Percentiles rank a stretch among this genome's conserved stretches.
Conservation (phyloP, 2,888 invertebrate species). For the Parnassius apollo region DNA sequence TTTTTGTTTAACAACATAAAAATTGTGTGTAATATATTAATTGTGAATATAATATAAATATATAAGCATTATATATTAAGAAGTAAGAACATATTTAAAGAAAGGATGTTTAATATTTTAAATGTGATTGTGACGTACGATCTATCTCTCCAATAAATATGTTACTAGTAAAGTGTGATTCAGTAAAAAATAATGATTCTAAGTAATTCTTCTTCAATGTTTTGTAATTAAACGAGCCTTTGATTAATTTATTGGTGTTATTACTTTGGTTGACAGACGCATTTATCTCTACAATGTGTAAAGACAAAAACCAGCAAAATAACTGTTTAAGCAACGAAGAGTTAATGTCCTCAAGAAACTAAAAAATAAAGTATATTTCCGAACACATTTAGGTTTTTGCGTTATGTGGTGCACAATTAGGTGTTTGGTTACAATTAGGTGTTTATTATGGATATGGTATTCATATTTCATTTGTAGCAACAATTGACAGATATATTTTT, state of each 20-base stretch:
- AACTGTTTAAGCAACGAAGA: conserved; percentile 6
- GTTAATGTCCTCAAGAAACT: conserved; percentile 25
- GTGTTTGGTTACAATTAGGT: too few relatives aligned
- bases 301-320: conserved; percentile 19
- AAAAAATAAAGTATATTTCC: conserved; percentile 21
- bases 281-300: conserved; percentile 9
- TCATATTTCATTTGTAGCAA: conserved; percentile 16
- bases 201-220: not conserved
- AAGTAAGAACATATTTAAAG: too few relatives aligned
- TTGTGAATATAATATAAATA: too few relatives aligned
- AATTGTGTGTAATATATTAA: not conserved
- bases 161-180: too few relatives aligned
- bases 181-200: too few relatives aligned
- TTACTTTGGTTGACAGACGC: conserved; percentile 16
- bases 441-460: conserved; percentile 16
- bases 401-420: too few relatives aligned
- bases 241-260: conserved; percentile 22
- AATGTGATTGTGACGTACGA: too few relatives aligned
- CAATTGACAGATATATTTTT: conserved; percentile 14
- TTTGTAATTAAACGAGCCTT: conserved; percentile 3
- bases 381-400: conserved; percentile 22
- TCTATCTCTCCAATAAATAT: too few relatives aligned
- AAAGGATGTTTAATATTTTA: too few relatives aligned
- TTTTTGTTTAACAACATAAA: not conserved
- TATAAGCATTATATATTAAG: too few relatives aligned